Percentiles rank a stretch among this genome's conserved stretches.
Evolutionary conservation across 1,140 invertebrate genomes (phyloP).

Genomic region (Zaprionus inermis): DNA sequence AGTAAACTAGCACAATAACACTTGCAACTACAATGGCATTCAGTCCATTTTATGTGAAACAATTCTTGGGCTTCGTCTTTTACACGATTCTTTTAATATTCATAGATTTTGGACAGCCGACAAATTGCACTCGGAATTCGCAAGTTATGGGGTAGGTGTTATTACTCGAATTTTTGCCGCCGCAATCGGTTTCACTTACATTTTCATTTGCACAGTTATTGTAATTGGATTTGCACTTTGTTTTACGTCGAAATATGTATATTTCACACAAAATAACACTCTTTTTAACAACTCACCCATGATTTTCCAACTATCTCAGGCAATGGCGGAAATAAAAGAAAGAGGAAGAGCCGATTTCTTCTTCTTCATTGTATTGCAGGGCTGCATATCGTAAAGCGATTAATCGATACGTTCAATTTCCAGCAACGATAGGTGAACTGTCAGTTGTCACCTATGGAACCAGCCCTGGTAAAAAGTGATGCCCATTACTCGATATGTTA

Average conservation of each 20-base stretch:
- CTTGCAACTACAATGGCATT: conserved; percentile 6
- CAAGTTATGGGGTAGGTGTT: conserved; percentile 25
- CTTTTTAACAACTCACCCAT: conserved; percentile 83
- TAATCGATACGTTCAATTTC: conserved; percentile 3
- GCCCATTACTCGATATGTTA: background rate
- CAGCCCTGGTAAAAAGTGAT: conserved; percentile 5
- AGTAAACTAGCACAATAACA: conserved; percentile 38
- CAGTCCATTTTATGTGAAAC: background rate
- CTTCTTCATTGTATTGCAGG: conserved; percentile 29
- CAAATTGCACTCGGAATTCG: conserved; percentile 14
- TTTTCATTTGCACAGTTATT: conserved; percentile 24
- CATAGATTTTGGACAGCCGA: conserved; percentile 38
- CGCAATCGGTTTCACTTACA: conserved; percentile 54
- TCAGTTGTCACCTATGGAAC: background rate
- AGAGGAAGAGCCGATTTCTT: conserved; percentile 60
- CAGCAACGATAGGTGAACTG: background rate
- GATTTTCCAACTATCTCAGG: conserved; percentile 83
- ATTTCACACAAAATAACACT: conserved; percentile 63
- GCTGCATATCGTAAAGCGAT: conserved; percentile 22
- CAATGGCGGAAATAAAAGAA: conserved; percentile 84
- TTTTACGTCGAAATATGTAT: conserved; percentile 30
- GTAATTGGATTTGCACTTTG: conserved; percentile 53
- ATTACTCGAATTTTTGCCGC: conserved; percentile 8
- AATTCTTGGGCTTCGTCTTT: background rate
- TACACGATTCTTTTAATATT: conserved; percentile 48